Conservation (phyloP, 2,113 vertebrate species). For the Scopus umbretta region DNA sequence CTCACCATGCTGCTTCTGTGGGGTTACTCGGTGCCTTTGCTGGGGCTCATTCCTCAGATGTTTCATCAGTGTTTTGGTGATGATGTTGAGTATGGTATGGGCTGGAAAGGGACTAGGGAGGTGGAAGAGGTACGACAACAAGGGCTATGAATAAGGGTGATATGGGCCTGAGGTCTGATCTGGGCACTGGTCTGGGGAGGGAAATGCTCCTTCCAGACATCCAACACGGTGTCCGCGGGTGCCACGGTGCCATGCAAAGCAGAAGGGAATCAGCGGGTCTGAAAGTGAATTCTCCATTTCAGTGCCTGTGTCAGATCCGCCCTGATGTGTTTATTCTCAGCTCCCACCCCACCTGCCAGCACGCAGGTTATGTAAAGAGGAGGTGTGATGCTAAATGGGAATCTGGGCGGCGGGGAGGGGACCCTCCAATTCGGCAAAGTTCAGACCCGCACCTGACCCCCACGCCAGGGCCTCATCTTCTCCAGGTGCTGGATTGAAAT, state of each 20-base stretch:
- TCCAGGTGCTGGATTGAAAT: background rate
- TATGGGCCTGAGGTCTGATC: background rate
- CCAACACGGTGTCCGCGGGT: fast-evolving
- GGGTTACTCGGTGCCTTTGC: background rate
- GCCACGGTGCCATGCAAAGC: background rate
- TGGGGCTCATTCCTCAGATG: background rate
- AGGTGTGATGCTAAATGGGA: background rate
- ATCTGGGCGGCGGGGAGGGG: background rate
- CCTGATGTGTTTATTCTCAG: background rate
- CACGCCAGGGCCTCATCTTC: background rate
- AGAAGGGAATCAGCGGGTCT: fast-evolving
- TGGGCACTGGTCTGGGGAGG: background rate
- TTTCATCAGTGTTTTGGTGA: background rate
- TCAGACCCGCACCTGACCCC: background rate
- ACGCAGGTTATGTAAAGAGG: background rate
- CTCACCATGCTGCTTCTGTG: fast-evolving
- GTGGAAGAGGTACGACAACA: background rate
- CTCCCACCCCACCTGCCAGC: background rate
- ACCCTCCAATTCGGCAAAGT: fast-evolving
- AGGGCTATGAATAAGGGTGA: background rate
- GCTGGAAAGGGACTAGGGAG: background rate
- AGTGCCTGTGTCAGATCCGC: background rate
- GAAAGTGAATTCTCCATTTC: background rate
- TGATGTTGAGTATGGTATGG: background rate
- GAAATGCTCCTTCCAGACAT: background rate